Conservation (phyloP, 2,797 vertebrate genomes). For the Buceros bicornis region DNA sequence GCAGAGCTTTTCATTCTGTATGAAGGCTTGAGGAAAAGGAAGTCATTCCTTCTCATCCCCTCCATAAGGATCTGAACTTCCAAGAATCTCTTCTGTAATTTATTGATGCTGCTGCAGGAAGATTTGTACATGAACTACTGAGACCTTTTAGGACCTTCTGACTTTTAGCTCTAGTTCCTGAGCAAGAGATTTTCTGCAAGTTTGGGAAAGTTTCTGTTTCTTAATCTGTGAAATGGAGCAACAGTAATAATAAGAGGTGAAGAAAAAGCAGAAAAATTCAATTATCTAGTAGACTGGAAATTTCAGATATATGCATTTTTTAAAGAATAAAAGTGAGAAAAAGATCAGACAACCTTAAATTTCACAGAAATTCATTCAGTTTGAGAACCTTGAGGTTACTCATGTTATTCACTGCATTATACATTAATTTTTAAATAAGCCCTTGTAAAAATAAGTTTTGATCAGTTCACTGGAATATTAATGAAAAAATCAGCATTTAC, state of each 20-base stretch:
- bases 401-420: neutral
- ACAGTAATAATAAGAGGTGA: neutral
- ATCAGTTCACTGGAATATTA: neutral
- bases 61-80: neutral
- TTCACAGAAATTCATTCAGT: neutral
- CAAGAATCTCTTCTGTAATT: neutral
- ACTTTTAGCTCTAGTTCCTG: neutral
- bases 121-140: neutral
- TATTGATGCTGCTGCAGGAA: neutral
- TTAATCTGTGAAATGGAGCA: neutral
- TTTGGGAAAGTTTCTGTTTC: neutral
- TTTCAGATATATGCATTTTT: neutral
- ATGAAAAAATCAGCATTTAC: neutral
- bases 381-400: neutral
- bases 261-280: neutral
- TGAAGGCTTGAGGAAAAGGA: neutral
- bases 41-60: neutral
- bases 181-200: neutral
- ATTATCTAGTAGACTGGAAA: neutral
- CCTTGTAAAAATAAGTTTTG: neutral
- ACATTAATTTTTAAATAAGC: neutral
- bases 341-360: neutral
- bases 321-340: neutral
- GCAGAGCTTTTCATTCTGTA: neutral
- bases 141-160: neutral